Evolutionary conservation across 2,113 vertebrate species (phyloP), one percentile per base, ranked within the genome.

Genomic region (Nothocercus nigrocapillus): DNA sequence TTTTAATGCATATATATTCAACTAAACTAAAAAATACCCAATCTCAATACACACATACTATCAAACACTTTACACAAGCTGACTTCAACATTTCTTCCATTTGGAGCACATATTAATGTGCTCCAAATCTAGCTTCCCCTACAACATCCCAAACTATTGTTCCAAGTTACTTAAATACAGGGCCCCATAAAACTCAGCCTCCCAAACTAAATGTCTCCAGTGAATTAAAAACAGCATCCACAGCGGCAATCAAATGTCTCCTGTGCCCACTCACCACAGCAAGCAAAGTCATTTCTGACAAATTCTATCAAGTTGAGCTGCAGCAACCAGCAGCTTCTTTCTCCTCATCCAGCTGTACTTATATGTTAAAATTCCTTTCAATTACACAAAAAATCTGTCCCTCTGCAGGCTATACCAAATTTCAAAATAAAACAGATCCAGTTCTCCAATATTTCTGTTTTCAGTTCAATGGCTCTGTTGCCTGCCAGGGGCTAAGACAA

Each of bases 241-340:
- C 24, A 72, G 88, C 3, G 59, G 73, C 83, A 90, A 88, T 66
- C 40, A 63, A 73, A 90, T 19, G 36, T 77, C 72, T 93, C 63
- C 56, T 25, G 76, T 81, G 92, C 59, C 56, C 85, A 63, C 76
- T 88, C 73, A 74, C 63, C 6, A 1, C 85, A 74, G 79, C 40
- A 93, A 94, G 68, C 22, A 67, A 76, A 88, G 82, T 54, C 15
- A 86, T 81, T 74, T 69, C 66, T 66, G 59, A 83, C 30, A 42
- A 92, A 83, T 96, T 85, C 72, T 63, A 59, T 70, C 49, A 81
- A 85, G 83, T 63, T 93, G 80, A 94, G 59, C 68, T 88, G 58
- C 68, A 83, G 40, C 75, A 80, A 67, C 18, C 68, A 90, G 61
- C 56, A 81, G 18, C 59, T 83, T 81, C 73, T 73, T 85, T 91